Base-by-base conservation (phyloP, 1,140 invertebrate species). In the Asobara japonica region DNA sequence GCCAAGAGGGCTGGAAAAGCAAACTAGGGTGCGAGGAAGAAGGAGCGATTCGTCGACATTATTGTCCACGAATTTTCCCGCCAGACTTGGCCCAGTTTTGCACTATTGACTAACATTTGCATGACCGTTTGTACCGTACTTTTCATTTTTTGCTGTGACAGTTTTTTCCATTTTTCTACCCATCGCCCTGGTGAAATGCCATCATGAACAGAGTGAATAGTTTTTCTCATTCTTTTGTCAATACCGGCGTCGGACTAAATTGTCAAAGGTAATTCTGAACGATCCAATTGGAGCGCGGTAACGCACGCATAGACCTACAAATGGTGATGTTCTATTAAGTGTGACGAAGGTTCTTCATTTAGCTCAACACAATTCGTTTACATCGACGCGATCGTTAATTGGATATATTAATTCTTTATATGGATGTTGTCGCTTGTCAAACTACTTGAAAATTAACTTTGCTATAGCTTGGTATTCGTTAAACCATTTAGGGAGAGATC, bases 71-170 rank as follows among this genome's bases (percentile, higher is more conserved):
- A 62, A 62, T 62, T 62, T 31, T 7, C 29, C 60, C 16, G 31
- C 29, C 60, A n/a, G 60, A 62, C 31, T 62, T 62, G 60, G 27
- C 27, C 60, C 29, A 62, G 60, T 62, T 62, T 62, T n/a, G n/a
- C 22, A 45, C 20, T 62, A 7, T 11, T 4, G 10, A 30, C 29
- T 30, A 30, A 30, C 29, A 16, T 62, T 6, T 31, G 31, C 31
- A 56, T 22, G 16, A 11, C 20, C 25, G 30, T 62, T 62, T 62
- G 60, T 62, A 62, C 29, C 13, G 51, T 56, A 56, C 22, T 56
- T 56, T 56, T 25, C 51, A 56, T 56, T 56, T 27, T 56, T 25
- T 11, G 5, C 20, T 56, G 6, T 56, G 20, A 25, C 22, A 56
- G 51, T 56, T 22, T 13, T 56, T 56, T 11, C 22, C 41, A n/a